Conservation (phyloP, 2,888 invertebrate genomes). For the Morpho helenor region DNA sequence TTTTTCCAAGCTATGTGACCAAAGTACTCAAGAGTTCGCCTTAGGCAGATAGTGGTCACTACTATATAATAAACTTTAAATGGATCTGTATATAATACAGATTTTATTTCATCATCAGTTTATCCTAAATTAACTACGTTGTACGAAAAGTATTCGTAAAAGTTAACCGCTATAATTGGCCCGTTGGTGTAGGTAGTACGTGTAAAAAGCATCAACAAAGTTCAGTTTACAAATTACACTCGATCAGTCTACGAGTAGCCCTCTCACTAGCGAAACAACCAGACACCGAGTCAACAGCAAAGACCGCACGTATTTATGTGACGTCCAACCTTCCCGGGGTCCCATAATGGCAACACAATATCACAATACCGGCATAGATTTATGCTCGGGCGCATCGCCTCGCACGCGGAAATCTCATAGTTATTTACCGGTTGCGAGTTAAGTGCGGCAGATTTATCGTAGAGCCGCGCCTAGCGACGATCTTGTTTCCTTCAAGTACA, state of each 20-base stretch:
- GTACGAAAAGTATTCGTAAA: too few species aligned
- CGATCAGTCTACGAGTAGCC: slow-evolving; percentile 8
- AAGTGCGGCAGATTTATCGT: slow-evolving; percentile 78
- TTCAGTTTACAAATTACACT: slow-evolving; percentile 2
- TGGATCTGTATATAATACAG: too few species aligned
- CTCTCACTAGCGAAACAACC: slow-evolving; percentile 14
- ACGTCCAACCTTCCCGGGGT: slow-evolving; percentile 60
- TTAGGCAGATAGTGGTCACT: too few species aligned
- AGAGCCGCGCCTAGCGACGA: slow-evolving; percentile 60
- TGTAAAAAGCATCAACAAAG: not conserved
- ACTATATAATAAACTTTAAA: too few species aligned
- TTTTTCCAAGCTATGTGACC: too few species aligned
- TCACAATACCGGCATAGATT: slow-evolving; percentile 78
- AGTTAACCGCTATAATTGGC: too few species aligned
- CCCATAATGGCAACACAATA: slow-evolving; percentile 78
- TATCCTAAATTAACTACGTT: too few species aligned
- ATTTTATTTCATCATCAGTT: too few species aligned
- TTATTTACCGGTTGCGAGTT: slow-evolving; percentile 79
- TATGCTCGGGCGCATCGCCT: slow-evolving; percentile 73
- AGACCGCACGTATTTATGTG: slow-evolving; percentile 65
- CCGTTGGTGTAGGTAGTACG: too few species aligned
- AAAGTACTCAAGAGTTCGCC: too few species aligned
- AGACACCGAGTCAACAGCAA: slow-evolving; percentile 23
- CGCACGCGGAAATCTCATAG: slow-evolving; percentile 79
- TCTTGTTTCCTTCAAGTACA: slow-evolving; percentile 62